Evolutionary conservation across 2,113 vertebrate species (phyloP).

Genomic region (Phasianus colchicus): DNA sequence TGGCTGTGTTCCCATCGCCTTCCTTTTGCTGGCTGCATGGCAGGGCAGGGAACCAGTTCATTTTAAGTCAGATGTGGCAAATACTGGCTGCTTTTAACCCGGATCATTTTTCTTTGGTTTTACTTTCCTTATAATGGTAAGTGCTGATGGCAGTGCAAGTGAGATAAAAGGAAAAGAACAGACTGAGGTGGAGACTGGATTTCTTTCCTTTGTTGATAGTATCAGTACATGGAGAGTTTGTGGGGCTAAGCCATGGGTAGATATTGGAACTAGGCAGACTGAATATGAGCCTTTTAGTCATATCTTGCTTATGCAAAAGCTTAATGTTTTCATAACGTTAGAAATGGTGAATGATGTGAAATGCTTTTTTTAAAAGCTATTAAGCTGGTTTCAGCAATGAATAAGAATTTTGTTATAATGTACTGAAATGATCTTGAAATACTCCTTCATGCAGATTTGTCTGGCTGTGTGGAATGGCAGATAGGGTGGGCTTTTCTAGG

Average conservation of each 20-base stretch:
- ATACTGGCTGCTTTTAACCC: neutral
- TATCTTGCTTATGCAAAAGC: neutral
- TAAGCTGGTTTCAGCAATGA: neutral
- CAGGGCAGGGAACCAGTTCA: neutral
- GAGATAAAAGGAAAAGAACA: neutral
- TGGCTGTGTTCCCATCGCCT: neutral
- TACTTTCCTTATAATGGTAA: neutral
- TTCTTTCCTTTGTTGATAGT: neutral
- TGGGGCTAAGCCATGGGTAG: neutral
- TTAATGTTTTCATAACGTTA: neutral
- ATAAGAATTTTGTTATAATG: neutral
- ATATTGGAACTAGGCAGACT: neutral
- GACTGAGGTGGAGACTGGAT: neutral
- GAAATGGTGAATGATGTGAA: neutral
- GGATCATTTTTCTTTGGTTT: neutral
- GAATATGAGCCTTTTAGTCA: neutral
- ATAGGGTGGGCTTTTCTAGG: neutral
- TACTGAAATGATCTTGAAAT: neutral
- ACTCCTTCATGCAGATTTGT: neutral
- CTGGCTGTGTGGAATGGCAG: neutral
- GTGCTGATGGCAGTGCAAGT: neutral
- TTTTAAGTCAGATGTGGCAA: neutral
- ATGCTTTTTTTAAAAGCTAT: neutral
- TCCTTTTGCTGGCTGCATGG: neutral
- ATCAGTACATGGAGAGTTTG: neutral